Conservation (phyloP, 2,888 invertebrate genomes). For the Caradrina clavipalpis region DNA sequence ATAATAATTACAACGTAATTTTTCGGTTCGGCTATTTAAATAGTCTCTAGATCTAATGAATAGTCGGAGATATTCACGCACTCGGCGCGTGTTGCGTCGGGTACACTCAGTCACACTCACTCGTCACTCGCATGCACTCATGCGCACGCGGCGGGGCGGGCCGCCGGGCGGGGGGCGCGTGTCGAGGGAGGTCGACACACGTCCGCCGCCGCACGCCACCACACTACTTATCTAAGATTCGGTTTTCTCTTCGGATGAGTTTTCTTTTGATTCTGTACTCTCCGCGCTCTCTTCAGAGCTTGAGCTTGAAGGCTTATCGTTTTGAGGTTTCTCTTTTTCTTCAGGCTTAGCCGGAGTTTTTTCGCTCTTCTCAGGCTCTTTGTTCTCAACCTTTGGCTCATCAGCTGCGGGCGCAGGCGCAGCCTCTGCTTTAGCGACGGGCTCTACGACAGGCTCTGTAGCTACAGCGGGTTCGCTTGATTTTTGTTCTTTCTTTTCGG, state of each 20-base stretch:
- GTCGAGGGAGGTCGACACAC: conserved; percentile 90
- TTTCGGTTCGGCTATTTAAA: conserved; percentile 86
- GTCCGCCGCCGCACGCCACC: conserved; percentile 81
- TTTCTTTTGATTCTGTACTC: conserved; percentile 70
- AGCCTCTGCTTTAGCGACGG: conserved; percentile 19
- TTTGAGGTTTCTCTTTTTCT: conserved; percentile 48
- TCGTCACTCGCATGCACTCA: conserved; percentile 65
- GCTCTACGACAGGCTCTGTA: conserved; percentile 24
- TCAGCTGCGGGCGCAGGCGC: conserved; percentile 13
- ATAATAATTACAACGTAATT: conserved; percentile 88
- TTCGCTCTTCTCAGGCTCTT: conserved; percentile 35
- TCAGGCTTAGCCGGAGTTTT: conserved; percentile 9
- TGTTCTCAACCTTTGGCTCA: conserved; percentile 19
- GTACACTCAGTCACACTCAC: conserved; percentile 72
- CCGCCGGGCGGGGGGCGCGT: conserved; percentile 84
- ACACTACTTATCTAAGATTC: conserved; percentile 78
- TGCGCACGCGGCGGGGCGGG: conserved; percentile 60
- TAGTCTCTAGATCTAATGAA: conserved; percentile 88
- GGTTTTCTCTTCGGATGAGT: conserved; percentile 68
- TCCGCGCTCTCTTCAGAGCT: conserved; percentile 78
- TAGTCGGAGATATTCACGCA: conserved; percentile 77
- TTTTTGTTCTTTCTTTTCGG: conserved; percentile 55
- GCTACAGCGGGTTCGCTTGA: conserved; percentile 34
- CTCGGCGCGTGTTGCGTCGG: conserved; percentile 62
- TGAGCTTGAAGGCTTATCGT: conserved; percentile 68